phyloP scores from a whole-genome alignment of 2,797 vertebrate species.

The Sus cebifrons region DNA sequence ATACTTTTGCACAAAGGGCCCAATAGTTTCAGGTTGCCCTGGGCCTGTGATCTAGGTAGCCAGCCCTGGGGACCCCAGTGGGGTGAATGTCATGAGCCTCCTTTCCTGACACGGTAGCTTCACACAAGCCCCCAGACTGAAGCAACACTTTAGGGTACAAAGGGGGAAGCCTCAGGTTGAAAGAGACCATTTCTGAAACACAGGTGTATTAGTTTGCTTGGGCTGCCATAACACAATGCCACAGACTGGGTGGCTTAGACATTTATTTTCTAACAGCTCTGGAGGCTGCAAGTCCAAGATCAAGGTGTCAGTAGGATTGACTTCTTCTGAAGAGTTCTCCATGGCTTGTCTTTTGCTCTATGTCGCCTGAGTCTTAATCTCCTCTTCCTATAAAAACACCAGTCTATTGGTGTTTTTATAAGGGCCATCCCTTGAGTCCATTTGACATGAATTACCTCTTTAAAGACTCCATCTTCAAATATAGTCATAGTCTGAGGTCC shows the following conservation, averaged over 20 bases:
- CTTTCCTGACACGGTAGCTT: not conserved
- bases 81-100: not conserved
- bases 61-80: too few species aligned
- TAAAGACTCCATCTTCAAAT: not conserved
- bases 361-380: not conserved
- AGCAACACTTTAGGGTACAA: not conserved
- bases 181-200: not conserved
- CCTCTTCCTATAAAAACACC: not conserved
- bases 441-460: not conserved
- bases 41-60: not conserved
- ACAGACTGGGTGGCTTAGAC: not conserved
- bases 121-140: not conserved
- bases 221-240: not conserved
- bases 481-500: not conserved
- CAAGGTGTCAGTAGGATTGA: not conserved
- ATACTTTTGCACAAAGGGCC: not conserved
- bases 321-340: not conserved
- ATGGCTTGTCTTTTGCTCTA: not conserved
- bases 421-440: not conserved
- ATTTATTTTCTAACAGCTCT: not conserved
- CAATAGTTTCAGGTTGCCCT: not conserved
- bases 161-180: not conserved
- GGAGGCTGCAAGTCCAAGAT: not conserved
- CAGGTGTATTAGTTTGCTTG: not conserved
- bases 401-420: not conserved